A percentile compares a stretch with the other conserved stretches of the same genome.
Evolutionary conservation across 2,113 vertebrate species (phyloP).

Genomic region (Siphamia tubifer): DNA sequence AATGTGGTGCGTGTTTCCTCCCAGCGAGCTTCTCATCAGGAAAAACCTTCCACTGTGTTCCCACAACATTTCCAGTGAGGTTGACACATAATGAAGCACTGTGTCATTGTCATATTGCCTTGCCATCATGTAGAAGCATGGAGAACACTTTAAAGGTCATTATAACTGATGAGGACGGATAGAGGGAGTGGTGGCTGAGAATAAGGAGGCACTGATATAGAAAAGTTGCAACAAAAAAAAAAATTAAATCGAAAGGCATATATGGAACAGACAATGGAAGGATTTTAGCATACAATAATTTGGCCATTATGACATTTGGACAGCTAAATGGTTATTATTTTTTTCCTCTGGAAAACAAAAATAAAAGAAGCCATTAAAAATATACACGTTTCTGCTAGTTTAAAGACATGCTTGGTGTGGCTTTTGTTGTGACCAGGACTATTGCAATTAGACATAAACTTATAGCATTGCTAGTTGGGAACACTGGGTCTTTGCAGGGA

Average conservation of each 20-base stretch:
- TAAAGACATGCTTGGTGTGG: slow-evolving; percentile 20
- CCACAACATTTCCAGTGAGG: slow-evolving; percentile 48
- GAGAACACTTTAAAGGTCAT: slow-evolving; percentile 55
- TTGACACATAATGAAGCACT: slow-evolving; percentile 56
- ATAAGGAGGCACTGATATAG: slow-evolving; percentile 41
- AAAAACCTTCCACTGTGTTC: slow-evolving; percentile 6
- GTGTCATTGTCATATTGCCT: slow-evolving; percentile 59
- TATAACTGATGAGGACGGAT: slow-evolving; percentile 42
- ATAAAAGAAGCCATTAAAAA: slow-evolving; percentile 29
- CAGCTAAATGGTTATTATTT: slow-evolving; percentile 12
- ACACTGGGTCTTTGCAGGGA: slow-evolving; percentile 8
- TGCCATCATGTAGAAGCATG: slow-evolving; percentile 39
- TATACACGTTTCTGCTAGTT: slow-evolving; percentile 18
- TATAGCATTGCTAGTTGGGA: slow-evolving; percentile 1
- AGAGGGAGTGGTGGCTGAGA: neutral
- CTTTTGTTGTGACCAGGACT: slow-evolving; percentile 1
- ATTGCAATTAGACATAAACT: slow-evolving; percentile 4
- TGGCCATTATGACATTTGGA: slow-evolving; percentile 3
- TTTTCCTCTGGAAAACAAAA: slow-evolving; percentile 9
- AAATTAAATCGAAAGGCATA: slow-evolving; percentile 30
- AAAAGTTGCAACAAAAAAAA: slow-evolving; percentile 16
- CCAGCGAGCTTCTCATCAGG: slow-evolving; percentile 13
- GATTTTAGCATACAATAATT: slow-evolving; percentile 3
- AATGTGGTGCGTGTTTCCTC: slow-evolving; percentile 13
- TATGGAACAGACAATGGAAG: slow-evolving; percentile 11